Evolutionary conservation across 2,113 vertebrate species (phyloP), one percentile per base, ranked within the genome.

Genomic region (Melanerpes aurifrons): DNA sequence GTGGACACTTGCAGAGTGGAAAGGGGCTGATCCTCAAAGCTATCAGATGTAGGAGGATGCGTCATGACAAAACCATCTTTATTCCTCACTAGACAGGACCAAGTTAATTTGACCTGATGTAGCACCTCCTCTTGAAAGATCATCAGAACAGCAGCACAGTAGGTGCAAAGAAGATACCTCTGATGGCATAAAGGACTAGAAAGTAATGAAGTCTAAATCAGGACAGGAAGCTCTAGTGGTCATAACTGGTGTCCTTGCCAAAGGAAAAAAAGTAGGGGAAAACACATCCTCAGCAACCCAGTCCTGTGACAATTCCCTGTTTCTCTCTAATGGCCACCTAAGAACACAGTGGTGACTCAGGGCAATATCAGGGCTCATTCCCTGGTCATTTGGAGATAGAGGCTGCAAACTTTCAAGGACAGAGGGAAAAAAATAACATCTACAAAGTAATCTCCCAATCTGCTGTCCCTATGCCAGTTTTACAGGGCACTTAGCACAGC

Each of bases 371-470:
- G 18, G 20, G 22, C 8, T 75, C 31, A 3, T 40, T 71, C 53
- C 11, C 17, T n/a, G 57, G 24, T 43, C 22, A 28, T 50, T 2
- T 32, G 54, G 12, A 21, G 8, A 22, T 2, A 86, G 15, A 78
- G 77, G 54, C 1, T 78, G 21, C 13, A 86, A 90, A 54, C 8
- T 54, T 75, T 47, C 3, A 6, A 81, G 29, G 54, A 26, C 12
- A 53, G 32, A 53, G 6, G 14, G 22, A 21, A 58, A 15, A 15
- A 11, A 50, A 48, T 4, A 14, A 3, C 1, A 0, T 15, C n/a
- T 63, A 24, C 2, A 4, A 6, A 21, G 9, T 47, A 48, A 68
- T 15, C 26, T 67, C 35, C 21, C 16, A 14, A 3, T 20, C 17
- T 83, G 37, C 24, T 25, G 9, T 20, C 24, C 37, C 47, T 21